Conservation (phyloP, 2,888 invertebrate genomes). For the Trichogramma dendrolimi region DNA sequence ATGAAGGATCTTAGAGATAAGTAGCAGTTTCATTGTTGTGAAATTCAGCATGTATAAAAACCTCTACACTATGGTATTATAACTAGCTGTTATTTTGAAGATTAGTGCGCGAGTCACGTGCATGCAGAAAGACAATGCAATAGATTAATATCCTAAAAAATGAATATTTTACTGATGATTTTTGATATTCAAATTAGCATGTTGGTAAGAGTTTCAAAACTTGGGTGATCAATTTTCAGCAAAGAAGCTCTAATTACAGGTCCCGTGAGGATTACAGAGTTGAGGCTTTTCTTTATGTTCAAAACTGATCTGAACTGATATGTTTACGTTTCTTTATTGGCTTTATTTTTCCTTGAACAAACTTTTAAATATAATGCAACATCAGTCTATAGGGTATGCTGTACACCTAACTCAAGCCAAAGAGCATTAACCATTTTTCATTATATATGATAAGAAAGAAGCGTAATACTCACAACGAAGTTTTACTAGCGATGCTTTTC, state of each 20-base stretch:
- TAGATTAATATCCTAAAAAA: background rate
- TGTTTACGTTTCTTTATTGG: too few relatives aligned
- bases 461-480: conserved; percentile 21
- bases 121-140: background rate
- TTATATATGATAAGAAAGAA: conserved; percentile 13
- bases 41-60: background rate
- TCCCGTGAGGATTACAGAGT: too few relatives aligned
- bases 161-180: too few relatives aligned
- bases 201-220: too few relatives aligned
- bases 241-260: too few relatives aligned
- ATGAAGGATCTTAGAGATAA: background rate
- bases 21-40: conserved; percentile 4
- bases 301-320: too few relatives aligned
- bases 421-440: conserved; percentile 25
- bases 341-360: background rate
- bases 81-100: background rate
- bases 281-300: too few relatives aligned
- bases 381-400: background rate
- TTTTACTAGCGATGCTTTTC: conserved; percentile 14
- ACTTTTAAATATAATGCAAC: background rate
- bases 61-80: background rate
- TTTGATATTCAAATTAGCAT: too few relatives aligned
- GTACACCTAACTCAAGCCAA: conserved; percentile 2
- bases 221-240: too few relatives aligned
- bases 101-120: conserved; percentile 2